Conservation (phyloP, 2,113 vertebrate genomes). For the Myocastor coypus region DNA sequence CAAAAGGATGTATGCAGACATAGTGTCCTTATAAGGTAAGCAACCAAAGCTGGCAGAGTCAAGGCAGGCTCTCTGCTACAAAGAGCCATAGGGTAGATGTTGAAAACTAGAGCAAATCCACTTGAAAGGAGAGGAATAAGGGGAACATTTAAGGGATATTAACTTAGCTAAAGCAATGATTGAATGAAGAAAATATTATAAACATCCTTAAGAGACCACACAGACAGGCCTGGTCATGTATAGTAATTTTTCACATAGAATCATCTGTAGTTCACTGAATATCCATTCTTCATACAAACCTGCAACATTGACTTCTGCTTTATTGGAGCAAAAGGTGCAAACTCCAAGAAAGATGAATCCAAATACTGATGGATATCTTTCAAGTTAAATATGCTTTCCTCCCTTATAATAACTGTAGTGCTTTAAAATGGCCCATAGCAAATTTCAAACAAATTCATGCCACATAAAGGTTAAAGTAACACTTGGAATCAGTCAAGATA, state of each 20-base stretch:
- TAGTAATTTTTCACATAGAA: conserved; percentile 34
- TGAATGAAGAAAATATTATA: conserved; percentile 38
- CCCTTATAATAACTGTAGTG: not conserved
- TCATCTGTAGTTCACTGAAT: conserved; percentile 34
- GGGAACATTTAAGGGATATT: not conserved
- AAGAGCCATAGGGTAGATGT: not conserved
- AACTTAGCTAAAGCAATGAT: conserved; percentile 51
- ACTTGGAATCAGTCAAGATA: not conserved
- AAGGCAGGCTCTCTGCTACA: not conserved
- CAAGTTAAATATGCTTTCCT: not conserved
- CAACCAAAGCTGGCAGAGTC: not conserved
- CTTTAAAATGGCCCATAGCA: not conserved
- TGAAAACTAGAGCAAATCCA: not conserved
- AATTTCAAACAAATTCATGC: conserved; percentile 10
- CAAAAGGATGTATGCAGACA: not conserved
- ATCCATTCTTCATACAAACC: conserved; percentile 6
- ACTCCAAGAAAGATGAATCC: not conserved
- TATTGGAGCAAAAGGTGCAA: conserved; percentile 26
- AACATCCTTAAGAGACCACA: conserved; percentile 49
- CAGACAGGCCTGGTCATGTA: not conserved
- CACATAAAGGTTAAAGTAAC: not conserved
- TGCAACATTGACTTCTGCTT: not conserved
- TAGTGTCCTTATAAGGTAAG: conserved; percentile 3
- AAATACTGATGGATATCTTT: not conserved
- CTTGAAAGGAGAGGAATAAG: not conserved